These are phyloP conservation scores for Ambastaia sidthimunki DNA, from an alignment of 2,797 vertebrate species.

Conservation along the genomic window DNA sequence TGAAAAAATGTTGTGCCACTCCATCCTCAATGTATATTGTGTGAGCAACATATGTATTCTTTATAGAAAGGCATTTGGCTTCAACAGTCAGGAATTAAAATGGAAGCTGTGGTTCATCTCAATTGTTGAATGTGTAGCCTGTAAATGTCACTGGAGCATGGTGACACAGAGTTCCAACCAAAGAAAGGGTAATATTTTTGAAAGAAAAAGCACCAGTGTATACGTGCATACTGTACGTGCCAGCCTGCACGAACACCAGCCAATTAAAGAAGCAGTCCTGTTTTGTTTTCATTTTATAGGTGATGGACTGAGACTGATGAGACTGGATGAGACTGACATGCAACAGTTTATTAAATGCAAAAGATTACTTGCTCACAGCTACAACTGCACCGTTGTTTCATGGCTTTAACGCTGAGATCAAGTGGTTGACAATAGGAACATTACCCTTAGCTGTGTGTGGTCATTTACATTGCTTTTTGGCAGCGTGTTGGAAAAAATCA, in stretches of 20 bases:
- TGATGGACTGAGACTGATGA: no score
- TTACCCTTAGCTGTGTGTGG: conserved; percentile 23
- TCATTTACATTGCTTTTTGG: conserved; percentile 30
- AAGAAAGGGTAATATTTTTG: conserved; percentile 62
- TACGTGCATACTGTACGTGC: conserved; percentile 40
- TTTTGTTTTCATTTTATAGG: conserved; percentile 66
- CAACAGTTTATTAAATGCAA: conserved; percentile 66
- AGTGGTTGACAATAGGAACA: background rate
- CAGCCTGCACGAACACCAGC: conserved; percentile 55
- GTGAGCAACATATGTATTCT: no score
- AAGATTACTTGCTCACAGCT: conserved; percentile 62
- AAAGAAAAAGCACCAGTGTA: conserved; percentile 23
- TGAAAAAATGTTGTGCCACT: background rate
- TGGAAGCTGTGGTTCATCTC: conserved; percentile 40
- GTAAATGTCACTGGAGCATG: conserved; percentile 56
- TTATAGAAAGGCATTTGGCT: conserved; percentile 7
- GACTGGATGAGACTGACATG: conserved; percentile 69
- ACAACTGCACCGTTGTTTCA: background rate
- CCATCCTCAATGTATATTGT: background rate
- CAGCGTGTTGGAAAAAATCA: conserved; percentile 12
- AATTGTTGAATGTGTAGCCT: conserved; percentile 30
- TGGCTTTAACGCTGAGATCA: background rate
- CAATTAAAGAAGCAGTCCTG: conserved; percentile 63
- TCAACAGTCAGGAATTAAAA: conserved; percentile 32
- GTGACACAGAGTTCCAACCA: conserved; percentile 50